Evolutionary conservation across 2,113 vertebrate species (phyloP).

Genomic region (Coregonus clupeaformis): DNA sequence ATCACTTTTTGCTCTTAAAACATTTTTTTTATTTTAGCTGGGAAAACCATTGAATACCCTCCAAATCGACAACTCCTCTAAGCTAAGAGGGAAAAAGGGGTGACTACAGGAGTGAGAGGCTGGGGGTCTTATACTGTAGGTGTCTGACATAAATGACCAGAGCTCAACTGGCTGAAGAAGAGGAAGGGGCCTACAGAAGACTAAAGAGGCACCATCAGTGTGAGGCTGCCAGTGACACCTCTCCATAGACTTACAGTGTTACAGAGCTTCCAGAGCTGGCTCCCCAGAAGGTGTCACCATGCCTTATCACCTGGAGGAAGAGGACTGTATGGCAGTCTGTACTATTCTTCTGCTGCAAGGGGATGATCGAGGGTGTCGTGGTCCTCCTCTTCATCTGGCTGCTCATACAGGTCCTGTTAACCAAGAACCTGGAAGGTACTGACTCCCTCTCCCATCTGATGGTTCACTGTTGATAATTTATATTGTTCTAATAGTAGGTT

Average conservation of each 20-base stretch:
- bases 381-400: constrained; percentile 18
- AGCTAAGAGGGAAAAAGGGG: neutral
- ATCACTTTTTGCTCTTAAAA: neutral
- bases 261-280: neutral
- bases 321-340: constrained; percentile 16
- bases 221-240: too few relatives aligned
- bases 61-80: neutral
- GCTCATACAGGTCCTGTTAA: constrained; percentile 17
- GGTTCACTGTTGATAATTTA: neutral
- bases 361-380: constrained; percentile 21
- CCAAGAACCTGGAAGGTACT: constrained; percentile 22
- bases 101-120: too few relatives aligned
- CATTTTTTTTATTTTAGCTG: too few relatives aligned
- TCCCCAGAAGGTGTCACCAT: neutral
- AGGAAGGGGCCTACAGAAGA: neutral
- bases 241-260: too few relatives aligned
- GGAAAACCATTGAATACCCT: too few relatives aligned
- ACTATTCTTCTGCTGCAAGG: too few relatives aligned
- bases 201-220: too few relatives aligned
- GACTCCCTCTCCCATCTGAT: neutral
- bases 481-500: neutral
- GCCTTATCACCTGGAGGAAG: constrained; percentile 3
- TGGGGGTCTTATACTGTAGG: neutral
- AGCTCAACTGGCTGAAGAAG: neutral
- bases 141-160: neutral